Conservation (phyloP, 2,113 vertebrate genomes). For the Nycticryphes semicollaris region DNA sequence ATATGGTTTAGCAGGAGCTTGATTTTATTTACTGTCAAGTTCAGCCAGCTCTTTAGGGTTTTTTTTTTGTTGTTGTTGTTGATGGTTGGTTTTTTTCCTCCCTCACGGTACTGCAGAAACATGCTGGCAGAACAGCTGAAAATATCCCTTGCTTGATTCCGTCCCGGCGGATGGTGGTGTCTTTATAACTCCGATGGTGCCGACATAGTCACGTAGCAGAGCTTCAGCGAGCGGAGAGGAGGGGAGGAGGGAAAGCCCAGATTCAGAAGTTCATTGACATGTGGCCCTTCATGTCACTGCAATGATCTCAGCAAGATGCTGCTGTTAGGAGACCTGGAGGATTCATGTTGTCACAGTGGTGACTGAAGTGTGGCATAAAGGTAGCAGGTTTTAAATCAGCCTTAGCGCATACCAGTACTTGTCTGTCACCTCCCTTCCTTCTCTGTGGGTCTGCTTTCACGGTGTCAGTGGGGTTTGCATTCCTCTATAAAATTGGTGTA, state of each 20-base stretch:
- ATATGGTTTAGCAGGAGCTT: background rate
- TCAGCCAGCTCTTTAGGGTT: background rate
- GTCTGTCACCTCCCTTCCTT: background rate
- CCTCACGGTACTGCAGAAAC: background rate
- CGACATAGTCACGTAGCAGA: background rate
- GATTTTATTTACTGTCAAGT: background rate
- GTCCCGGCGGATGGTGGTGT: background rate
- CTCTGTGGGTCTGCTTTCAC: background rate
- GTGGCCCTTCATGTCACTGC: background rate
- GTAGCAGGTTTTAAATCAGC: background rate
- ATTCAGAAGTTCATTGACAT: background rate
- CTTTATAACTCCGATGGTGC: background rate
- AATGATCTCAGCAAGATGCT: background rate
- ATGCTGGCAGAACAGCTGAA: background rate
- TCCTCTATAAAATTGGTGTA: background rate
- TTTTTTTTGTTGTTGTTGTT: background rate
- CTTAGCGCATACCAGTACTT: background rate
- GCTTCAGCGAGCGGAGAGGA: background rate
- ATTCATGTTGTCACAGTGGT: background rate
- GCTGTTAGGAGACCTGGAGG: background rate
- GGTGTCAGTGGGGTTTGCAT: background rate
- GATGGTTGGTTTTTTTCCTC: too few species aligned
- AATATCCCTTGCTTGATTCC: background rate
- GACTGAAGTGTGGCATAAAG: background rate
- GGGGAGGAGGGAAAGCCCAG: background rate